A percentile compares a stretch with the other conserved stretches of the same genome.
Evolutionary conservation across 2,797 vertebrate species (phyloP).

Genomic region (Craterocephalus amniculus): DNA sequence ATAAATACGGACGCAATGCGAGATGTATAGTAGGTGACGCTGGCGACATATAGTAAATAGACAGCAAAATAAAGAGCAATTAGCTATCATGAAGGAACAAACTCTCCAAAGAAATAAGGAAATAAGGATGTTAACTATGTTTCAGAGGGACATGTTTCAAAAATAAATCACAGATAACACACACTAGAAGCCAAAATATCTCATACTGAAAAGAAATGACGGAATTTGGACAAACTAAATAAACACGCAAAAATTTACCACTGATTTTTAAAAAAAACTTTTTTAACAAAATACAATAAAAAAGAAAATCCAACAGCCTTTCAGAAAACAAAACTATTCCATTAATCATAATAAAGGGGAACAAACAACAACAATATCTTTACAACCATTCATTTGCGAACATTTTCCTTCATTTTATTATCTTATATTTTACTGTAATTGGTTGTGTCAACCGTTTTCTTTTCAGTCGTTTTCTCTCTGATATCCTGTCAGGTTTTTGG

Average conservation of each 20-base stretch:
- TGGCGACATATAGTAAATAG: background rate
- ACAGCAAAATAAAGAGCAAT: background rate
- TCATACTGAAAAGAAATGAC: background rate
- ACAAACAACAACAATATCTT: background rate
- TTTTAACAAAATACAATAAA: background rate
- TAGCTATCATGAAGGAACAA: background rate
- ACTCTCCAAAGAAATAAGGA: background rate
- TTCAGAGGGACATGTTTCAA: background rate
- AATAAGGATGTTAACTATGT: background rate
- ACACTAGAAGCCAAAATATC: background rate
- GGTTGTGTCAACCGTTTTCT: background rate
- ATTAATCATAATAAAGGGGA: background rate
- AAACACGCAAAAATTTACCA: background rate
- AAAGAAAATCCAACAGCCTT: conserved; percentile 2
- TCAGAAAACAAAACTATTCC: background rate
- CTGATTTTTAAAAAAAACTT: too few relatives aligned
- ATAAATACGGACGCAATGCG: background rate
- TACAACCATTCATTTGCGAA: background rate
- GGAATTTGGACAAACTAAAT: background rate
- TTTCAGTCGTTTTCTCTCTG: background rate
- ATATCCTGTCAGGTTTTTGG: background rate
- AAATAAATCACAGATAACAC: background rate
- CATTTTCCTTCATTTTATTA: background rate
- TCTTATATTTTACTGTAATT: background rate
- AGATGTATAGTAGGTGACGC: background rate